Base-by-base conservation (phyloP, 1,140 invertebrate genomes). In the Drosophila bocki region DNA sequence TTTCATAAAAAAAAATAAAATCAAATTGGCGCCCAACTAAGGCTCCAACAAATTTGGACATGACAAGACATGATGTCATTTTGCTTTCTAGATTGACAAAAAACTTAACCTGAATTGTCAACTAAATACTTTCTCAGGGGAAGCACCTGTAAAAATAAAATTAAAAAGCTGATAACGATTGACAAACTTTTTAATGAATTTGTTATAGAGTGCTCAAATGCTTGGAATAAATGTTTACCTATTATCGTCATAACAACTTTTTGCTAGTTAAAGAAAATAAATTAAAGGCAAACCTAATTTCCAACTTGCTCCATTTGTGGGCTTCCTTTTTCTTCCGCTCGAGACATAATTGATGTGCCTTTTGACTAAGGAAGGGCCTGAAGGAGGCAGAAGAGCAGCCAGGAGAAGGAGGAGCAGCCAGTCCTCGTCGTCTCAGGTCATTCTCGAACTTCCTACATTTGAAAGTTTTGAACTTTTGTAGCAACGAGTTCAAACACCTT, bases 401-500 rank as follows among this genome's bases (percentile, higher is more conserved):
- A n/a, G n/a, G n/a, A n/a, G n/a, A n/a, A 8, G 3, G n/a, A 17
- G 41, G 15, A 42, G 41, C 8, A 51, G 54, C 53, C 59, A 33
- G 51, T 19, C 5, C 32, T 22, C 51, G 33, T 62, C 58, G 58
- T 51, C 57, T 62, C 56, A 56, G 63, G 54, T 76, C 75, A 65
- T 59, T 78, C 29, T 45, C 50, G 26, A 82, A 69, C 57, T 83
- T 75, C 62, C 48, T 54, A 44, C 44, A 67, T 82, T 59, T 58
- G 42, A 60, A 83, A 83, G 75, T 65, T 59, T 48, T 84, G 68
- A 78, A 78, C 69, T 85, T 81, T 78, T 58, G 62, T 57, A n/a
- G 47, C 39, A 47, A 39, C 50, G 79, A 44, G 83, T 82, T 86
- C 83, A 86, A 87, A 80, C 80, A 88, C 79, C 83, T 86, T 78